phyloP scores from a whole-genome alignment of 2,113 vertebrate species.

The Deroptyus accipitrinus region DNA sequence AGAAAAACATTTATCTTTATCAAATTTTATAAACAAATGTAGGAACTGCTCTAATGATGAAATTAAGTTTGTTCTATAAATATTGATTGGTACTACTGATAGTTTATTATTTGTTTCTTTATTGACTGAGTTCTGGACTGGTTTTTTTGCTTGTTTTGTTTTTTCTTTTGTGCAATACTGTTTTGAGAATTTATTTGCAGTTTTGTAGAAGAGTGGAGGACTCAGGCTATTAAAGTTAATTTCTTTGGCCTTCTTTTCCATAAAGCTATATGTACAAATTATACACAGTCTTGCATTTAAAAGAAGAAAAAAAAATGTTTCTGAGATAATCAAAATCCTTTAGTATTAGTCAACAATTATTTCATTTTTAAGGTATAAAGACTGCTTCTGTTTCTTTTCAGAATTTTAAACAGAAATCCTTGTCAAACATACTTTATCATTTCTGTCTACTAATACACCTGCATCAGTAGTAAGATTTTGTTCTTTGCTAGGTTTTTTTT shows the following conservation, averaged over 20 bases:
- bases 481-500: not conserved
- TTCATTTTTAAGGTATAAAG: not conserved
- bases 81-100: not conserved
- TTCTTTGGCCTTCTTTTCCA: not conserved
- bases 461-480: not conserved
- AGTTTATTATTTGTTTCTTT: not conserved
- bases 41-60: not conserved
- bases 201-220: not conserved
- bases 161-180: not conserved
- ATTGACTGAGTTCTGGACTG: not conserved
- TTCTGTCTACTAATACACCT: not conserved
- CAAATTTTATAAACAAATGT: not conserved
- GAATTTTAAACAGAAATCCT: not conserved
- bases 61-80: conserved; percentile 3
- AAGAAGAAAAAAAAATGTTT: not conserved
- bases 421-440: not conserved
- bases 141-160: not conserved
- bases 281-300: not conserved
- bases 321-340: not conserved
- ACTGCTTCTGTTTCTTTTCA: not conserved
- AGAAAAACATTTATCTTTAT: not conserved
- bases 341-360: not conserved
- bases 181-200: not conserved
- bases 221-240: not conserved
- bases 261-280: not conserved